phyloP scores from a whole-genome alignment of 1,140 invertebrate genomes.

The Anastrepha obliqua region DNA sequence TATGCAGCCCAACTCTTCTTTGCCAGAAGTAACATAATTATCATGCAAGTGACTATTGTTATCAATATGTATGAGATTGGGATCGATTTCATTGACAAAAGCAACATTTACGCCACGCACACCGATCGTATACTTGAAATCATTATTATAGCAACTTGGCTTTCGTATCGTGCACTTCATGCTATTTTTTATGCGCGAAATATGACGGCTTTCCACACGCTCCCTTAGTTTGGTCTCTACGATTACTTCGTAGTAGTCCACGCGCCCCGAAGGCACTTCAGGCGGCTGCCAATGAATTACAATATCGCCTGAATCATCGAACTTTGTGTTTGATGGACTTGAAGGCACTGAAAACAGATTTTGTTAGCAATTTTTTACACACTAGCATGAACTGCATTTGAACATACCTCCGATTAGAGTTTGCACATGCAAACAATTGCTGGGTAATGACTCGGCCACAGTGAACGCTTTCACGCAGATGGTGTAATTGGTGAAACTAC shows the following conservation, averaged over 20 bases:
- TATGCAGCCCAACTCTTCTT: conserved; percentile 48
- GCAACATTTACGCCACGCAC: conserved; percentile 55
- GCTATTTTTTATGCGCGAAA: conserved; percentile 26
- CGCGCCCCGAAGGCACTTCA: conserved; percentile 53
- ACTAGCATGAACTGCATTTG: too few relatives aligned
- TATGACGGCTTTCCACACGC: conserved; percentile 23
- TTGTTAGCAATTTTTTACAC: not conserved
- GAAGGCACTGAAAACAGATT: conserved; percentile 53
- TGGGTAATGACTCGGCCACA: conserved; percentile 44
- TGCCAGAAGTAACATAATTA: not conserved
- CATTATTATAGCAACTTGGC: conserved; percentile 46
- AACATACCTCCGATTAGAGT: conserved; percentile 57
- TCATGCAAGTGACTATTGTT: not conserved
- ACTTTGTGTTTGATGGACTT: conserved; percentile 21
- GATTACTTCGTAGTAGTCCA: conserved; percentile 57
- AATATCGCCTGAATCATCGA: not conserved
- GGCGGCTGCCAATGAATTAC: conserved; percentile 53
- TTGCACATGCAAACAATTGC: conserved; percentile 53
- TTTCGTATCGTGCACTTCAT: conserved; percentile 38
- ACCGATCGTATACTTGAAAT: conserved; percentile 24
- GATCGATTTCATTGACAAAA: conserved; percentile 53
- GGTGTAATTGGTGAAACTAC: conserved; percentile 56
- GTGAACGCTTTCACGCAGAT: conserved; percentile 55
- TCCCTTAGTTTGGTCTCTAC: conserved; percentile 36
- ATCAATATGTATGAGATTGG: not conserved